phyloP scores from a whole-genome alignment of 2,797 vertebrate species.

The Cuniculus paca region DNA sequence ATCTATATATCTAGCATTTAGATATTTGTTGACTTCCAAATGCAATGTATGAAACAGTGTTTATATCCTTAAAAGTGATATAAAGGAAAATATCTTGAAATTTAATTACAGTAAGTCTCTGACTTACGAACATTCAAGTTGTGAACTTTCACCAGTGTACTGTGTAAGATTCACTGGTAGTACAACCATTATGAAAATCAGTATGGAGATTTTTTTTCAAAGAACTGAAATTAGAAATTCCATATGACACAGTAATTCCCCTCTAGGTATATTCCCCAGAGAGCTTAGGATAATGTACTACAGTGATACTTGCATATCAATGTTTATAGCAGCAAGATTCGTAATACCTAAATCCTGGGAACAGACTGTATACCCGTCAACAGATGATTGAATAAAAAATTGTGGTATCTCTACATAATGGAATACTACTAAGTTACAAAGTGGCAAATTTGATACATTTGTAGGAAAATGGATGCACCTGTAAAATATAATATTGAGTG shows the following conservation, averaged over 20 bases:
- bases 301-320: not conserved
- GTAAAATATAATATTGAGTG: not conserved
- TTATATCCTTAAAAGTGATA: conserved; percentile 14
- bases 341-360: not conserved
- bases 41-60: not conserved
- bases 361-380: not conserved
- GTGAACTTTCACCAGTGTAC: not conserved
- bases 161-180: not conserved
- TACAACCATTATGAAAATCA: not conserved
- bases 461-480: not conserved
- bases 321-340: not conserved
- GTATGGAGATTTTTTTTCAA: not conserved
- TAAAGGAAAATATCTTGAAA: not conserved
- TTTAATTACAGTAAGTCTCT: not conserved
- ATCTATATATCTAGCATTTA: not conserved
- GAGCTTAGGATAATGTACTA: not conserved
- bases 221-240: not conserved
- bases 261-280: not conserved
- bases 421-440: not conserved
- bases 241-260: not conserved
- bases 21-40: conserved; percentile 24
- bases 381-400: not conserved
- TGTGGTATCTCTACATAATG: not conserved
- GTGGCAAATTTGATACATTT: not conserved
- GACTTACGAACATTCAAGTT: not conserved